A percentile compares a stretch with the other conserved stretches of the same genome.
Evolutionary conservation across 2,797 vertebrate genomes (phyloP).

Genomic region (Hypotaenidia philippensis): DNA sequence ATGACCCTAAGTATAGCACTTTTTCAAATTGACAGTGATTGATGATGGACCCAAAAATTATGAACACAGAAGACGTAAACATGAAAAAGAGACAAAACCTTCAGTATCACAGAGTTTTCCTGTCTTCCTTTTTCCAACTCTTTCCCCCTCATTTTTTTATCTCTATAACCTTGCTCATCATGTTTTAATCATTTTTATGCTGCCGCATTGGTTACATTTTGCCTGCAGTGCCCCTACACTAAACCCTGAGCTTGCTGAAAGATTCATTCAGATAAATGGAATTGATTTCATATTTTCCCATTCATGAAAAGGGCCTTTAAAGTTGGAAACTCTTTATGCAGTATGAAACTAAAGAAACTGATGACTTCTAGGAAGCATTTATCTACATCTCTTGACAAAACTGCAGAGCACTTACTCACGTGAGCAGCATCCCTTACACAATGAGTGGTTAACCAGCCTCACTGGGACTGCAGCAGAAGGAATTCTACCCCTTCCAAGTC

Average conservation of each 20-base stretch:
- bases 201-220: constrained; percentile 38
- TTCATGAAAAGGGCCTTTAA: constrained; percentile 49
- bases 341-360: constrained; percentile 47
- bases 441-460: neutral
- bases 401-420: neutral
- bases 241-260: constrained; percentile 44
- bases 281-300: constrained; percentile 72
- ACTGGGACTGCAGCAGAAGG: neutral
- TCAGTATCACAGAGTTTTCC: constrained; percentile 75
- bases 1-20: constrained; percentile 91
- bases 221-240: constrained; percentile 34
- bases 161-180: constrained; percentile 35
- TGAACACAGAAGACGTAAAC: constrained; percentile 89
- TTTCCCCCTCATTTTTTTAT: constrained; percentile 61
- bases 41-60: constrained; percentile 89
- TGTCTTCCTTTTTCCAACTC: constrained; percentile 67
- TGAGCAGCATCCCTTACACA: neutral
- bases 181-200: constrained; percentile 54
- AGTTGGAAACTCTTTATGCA: constrained; percentile 52
- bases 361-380: constrained; percentile 48
- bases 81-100: constrained; percentile 85
- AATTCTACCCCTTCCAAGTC: neutral
- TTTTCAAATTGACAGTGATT: constrained; percentile 93
- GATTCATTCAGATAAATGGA: constrained; percentile 68
- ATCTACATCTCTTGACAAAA: constrained; percentile 26